Evolutionary conservation across 2,888 invertebrate genomes (phyloP).

Genomic region (Ecliptopera silaceata): DNA sequence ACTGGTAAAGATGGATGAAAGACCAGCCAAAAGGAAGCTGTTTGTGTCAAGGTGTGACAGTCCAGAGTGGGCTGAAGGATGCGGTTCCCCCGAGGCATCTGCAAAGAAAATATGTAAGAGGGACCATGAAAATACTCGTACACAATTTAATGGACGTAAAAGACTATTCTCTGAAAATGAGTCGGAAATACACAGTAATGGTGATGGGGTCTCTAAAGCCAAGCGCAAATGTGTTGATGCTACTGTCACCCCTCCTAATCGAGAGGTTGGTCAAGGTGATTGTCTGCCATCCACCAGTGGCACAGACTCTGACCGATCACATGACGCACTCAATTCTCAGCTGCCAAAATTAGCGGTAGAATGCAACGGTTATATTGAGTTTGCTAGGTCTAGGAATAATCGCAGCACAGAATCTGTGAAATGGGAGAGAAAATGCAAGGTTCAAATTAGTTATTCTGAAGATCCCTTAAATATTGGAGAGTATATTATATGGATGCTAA

Average conservation of each 20-base stretch:
- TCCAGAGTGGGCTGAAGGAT: constrained; percentile 74
- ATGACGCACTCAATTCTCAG: constrained; percentile 68
- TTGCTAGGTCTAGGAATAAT: constrained; percentile 65
- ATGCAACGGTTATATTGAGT: constrained; percentile 75
- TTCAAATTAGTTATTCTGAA: constrained; percentile 84
- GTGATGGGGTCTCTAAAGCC: constrained; percentile 54
- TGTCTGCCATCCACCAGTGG: constrained; percentile 75
- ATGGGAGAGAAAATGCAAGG: constrained; percentile 85
- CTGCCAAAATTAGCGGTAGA: constrained; percentile 72
- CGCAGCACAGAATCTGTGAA: constrained; percentile 70
- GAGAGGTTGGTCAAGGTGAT: constrained; percentile 74
- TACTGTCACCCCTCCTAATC: constrained; percentile 67
- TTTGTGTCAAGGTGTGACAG: constrained; percentile 59
- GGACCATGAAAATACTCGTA: constrained; percentile 29
- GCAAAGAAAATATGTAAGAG: constrained; percentile 52
- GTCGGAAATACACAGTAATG: constrained; percentile 56
- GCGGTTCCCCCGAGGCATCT: constrained; percentile 53
- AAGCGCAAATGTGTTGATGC: constrained; percentile 57
- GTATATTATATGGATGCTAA: constrained; percentile 83
- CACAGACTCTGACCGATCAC: constrained; percentile 63
- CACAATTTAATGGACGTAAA: constrained; percentile 45
- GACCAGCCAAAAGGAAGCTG: constrained; percentile 55
- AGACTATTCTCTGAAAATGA: constrained; percentile 48
- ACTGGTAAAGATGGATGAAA: constrained; percentile 48
- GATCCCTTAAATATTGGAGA: constrained; percentile 78